phyloP scores from a whole-genome alignment of 2,113 vertebrate species.

The Orcinus orca region DNA sequence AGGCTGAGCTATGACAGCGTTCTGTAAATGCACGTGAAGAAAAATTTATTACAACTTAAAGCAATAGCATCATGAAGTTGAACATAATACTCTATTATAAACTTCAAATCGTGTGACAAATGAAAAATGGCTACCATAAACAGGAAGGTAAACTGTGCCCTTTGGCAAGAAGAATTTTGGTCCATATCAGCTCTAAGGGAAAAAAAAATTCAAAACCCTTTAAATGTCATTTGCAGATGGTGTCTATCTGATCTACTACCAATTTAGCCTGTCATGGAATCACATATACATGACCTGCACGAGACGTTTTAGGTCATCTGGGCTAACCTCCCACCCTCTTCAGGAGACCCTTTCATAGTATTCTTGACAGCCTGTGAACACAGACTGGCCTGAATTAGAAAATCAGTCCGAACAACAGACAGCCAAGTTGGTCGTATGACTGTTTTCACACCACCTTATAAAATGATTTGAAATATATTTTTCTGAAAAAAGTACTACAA shows the following conservation, averaged over 20 bases:
- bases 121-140: neutral
- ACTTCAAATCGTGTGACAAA: neutral
- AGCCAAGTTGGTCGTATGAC: neutral
- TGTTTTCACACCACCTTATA: constrained; percentile 21
- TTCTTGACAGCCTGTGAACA: neutral
- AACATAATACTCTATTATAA: neutral
- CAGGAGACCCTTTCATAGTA: neutral
- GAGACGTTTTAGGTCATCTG: neutral
- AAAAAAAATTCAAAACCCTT: neutral
- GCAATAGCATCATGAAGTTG: neutral
- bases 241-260: neutral
- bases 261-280: neutral
- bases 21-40: neutral
- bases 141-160: neutral
- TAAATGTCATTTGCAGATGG: neutral
- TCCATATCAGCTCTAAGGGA: neutral
- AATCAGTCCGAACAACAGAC: neutral
- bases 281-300: neutral
- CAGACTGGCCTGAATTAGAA: neutral
- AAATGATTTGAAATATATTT: constrained; percentile 26
- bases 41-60: neutral
- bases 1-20: neutral
- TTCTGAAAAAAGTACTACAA: constrained; percentile 19
- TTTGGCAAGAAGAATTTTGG: neutral
- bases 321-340: neutral